phyloP scores from a whole-genome alignment of 2,113 vertebrate genomes.

The Ondatra zibethicus region DNA sequence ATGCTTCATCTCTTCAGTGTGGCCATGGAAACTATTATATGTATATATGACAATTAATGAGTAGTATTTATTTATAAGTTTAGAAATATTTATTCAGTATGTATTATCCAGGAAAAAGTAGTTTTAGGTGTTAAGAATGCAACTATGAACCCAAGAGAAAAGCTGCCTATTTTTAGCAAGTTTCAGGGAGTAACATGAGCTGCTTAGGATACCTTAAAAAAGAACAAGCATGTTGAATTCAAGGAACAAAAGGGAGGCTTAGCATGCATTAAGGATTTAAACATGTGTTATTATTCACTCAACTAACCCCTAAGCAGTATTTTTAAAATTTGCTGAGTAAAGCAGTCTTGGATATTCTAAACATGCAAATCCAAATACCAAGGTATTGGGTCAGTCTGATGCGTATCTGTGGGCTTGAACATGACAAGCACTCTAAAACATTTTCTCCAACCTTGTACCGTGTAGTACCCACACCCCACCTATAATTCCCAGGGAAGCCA shows the following conservation, averaged over 20 bases:
- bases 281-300: not conserved
- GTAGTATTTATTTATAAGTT: not conserved
- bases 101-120: not conserved
- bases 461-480: not conserved
- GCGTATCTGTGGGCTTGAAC: not conserved
- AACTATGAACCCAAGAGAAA: not conserved
- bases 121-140: not conserved
- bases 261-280: not conserved
- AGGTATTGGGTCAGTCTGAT: not conserved
- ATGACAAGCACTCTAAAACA: not conserved
- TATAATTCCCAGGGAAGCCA: not conserved
- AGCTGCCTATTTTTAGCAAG: not conserved
- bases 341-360: not conserved
- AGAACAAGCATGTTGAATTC: not conserved
- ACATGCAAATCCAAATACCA: not conserved
- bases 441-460: not conserved
- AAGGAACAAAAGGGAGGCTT: not conserved
- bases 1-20: not conserved
- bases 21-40: not conserved
- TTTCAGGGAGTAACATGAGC: not conserved
- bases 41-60: not conserved
- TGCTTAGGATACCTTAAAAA: not conserved
- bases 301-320: not conserved
- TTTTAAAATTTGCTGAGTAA: conserved; percentile 16
- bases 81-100: not conserved